Base-by-base conservation (phyloP, 2,113 vertebrate genomes). In the Rhinichthys klamathensis region DNA sequence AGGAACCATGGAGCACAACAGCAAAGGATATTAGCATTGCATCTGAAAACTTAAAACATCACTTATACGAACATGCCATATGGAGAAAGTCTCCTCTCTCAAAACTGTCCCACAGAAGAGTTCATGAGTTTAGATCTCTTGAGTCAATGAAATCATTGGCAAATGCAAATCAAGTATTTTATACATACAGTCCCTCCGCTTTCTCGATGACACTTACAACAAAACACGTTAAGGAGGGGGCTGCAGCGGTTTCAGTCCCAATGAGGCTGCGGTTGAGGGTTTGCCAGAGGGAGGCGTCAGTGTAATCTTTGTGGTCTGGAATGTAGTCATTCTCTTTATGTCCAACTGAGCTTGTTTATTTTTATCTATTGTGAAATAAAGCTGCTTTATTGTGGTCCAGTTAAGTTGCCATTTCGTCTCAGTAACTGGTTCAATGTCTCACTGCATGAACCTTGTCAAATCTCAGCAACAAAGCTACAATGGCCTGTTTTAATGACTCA, bases 301-400 rank as follows among this genome's bases (percentile, higher is more conserved):
- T 82, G 23, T 35, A 58, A 54, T 80, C 60, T 70, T 58, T 51
- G 18, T 51, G 78, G 58, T 82, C 80, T 85, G 82, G 84, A 89
- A n/a, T n/a, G n/a, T n/a, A 88, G 73, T 61, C 67, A 80, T 87
- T 90, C 56, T 72, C 30, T 70, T 41, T 32, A 73, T 74, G 79
- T 58, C 12, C 25, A 86, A 83, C 72, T 81, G 15, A 54, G 58
- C 38, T 65, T 61, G 38, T 84, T 82, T 88, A 77, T 84, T 88
- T 76, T 51, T 78, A 84, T 84, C 69, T 65, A 67, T 80, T 85
- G 75, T 79, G 56, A 85, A 76, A 51, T 12, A 70, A 82, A 32
- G 30, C 79, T 84, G 73, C 60, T 76, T 75, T 84, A 83, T 77
- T 80, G 38, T 80, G 73, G 75, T 54, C 41, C 35, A 70, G 35